Conservation (phyloP, 2,888 invertebrate species). For the Baccha elongata region DNA sequence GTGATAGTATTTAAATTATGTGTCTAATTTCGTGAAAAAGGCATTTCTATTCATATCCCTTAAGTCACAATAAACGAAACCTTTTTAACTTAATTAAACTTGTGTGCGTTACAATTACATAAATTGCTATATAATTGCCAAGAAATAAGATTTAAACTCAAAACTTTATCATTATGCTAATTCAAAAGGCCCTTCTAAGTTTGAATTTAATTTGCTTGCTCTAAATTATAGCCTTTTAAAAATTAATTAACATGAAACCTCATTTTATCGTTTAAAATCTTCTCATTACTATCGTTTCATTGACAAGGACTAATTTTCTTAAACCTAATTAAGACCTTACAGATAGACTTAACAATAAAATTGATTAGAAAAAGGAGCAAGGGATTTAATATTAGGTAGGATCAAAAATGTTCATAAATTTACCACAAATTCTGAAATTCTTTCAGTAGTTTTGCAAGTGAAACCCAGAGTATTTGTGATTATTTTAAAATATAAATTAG, state of each 20-base stretch:
- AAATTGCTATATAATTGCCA: no score
- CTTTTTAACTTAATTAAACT: no score
- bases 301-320: slow-evolving; percentile 10
- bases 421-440: background rate
- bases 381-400: background rate
- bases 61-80: no score
- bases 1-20: no score
- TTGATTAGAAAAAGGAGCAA: background rate
- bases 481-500: no score
- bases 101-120: no score
- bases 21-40: no score
- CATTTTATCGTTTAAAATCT: background rate
- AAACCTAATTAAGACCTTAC: slow-evolving; percentile 40
- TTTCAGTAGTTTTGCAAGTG: background rate
- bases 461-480: no score
- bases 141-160: no score
- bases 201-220: background rate
- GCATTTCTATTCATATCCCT: no score
- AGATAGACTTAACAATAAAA: background rate
- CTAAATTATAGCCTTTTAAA: background rate
- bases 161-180: background rate
- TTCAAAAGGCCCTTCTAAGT: background rate
- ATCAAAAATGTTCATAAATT: background rate
- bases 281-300: background rate
- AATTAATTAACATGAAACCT: background rate